phyloP scores from a whole-genome alignment of 1,140 invertebrate genomes.

The Paracyclopina nana region DNA sequence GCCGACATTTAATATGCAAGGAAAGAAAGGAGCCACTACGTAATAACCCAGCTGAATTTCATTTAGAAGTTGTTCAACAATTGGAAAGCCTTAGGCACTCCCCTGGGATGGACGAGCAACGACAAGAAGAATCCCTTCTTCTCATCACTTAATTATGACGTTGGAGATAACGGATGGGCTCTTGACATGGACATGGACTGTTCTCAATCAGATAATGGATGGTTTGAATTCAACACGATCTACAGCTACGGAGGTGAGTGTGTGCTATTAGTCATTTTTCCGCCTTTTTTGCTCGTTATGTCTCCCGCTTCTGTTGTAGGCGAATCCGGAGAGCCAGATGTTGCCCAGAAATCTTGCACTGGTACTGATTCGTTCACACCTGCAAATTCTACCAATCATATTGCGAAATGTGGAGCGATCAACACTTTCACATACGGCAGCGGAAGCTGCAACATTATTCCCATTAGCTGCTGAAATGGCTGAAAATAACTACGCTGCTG shows the following conservation, averaged over 20 bases:
- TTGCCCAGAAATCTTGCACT: conserved; percentile 18
- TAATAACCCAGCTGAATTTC: too few relatives aligned
- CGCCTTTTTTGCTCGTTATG: too few relatives aligned
- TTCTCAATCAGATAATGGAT: conserved; percentile 27
- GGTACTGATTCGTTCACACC: conserved; percentile 15
- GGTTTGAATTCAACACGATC: conserved; percentile 30
- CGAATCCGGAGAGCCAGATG: conserved; percentile 17
- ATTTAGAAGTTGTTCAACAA: too few relatives aligned
- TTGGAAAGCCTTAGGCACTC: conserved; percentile 25
- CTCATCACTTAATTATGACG: conserved; percentile 24
- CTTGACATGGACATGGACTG: conserved; percentile 32
- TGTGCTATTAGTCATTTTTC: too few relatives aligned
- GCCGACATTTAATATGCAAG: too few relatives aligned
- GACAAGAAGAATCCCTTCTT: conserved; percentile 23
- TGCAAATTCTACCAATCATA: conserved; percentile 17
- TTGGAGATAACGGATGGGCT: conserved; percentile 31
- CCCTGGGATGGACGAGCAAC: conserved; percentile 29
- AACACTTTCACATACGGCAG: conserved; percentile 18
- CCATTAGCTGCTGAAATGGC: too few relatives aligned
- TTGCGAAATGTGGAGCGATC: conserved; percentile 17
- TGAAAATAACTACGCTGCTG: too few relatives aligned
- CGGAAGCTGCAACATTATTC: conserved; percentile 16
- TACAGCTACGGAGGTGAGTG: conserved; percentile 18
- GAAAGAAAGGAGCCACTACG: too few relatives aligned
- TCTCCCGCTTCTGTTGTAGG: too few relatives aligned